phyloP scores from a whole-genome alignment of 2,797 vertebrate genomes.

The Macropus fuliginosus region DNA sequence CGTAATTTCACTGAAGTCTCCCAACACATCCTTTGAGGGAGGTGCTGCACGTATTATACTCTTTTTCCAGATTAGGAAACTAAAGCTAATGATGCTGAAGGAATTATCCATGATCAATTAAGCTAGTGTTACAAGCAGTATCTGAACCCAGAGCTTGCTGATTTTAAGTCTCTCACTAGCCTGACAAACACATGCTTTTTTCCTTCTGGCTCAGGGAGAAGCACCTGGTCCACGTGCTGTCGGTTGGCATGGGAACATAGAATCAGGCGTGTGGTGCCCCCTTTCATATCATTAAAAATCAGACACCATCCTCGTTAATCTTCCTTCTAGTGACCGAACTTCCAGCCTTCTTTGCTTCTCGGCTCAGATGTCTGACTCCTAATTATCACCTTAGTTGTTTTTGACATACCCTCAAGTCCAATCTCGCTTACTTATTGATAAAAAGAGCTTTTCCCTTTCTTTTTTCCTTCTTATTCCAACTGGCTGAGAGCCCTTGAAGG shows the following conservation, averaged over 20 bases:
- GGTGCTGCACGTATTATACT: not conserved
- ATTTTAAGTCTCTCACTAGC: not conserved
- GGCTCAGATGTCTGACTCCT: not conserved
- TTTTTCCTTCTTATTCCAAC: not conserved
- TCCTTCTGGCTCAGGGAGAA: not conserved
- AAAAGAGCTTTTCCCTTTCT: not conserved
- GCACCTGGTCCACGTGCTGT: not conserved
- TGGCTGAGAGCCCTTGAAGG: not conserved
- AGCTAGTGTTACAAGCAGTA: not conserved
- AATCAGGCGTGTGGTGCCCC: not conserved
- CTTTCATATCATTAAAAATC: not conserved
- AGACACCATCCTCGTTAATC: not conserved
- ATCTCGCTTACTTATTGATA: not conserved
- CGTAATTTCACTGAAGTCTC: not conserved
- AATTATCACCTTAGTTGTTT: not conserved
- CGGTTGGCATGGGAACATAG: not conserved
- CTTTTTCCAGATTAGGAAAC: not conserved
- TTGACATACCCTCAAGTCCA: not conserved
- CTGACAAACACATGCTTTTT: not conserved
- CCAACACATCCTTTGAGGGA: not conserved
- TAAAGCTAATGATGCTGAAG: not conserved
- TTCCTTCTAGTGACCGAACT: not conserved
- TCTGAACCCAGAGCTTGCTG: not conserved
- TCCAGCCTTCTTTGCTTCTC: not conserved
- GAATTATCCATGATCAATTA: not conserved